Evolutionary conservation across 2,113 vertebrate genomes (phyloP).

Genomic region (Eclectus roratus): DNA sequence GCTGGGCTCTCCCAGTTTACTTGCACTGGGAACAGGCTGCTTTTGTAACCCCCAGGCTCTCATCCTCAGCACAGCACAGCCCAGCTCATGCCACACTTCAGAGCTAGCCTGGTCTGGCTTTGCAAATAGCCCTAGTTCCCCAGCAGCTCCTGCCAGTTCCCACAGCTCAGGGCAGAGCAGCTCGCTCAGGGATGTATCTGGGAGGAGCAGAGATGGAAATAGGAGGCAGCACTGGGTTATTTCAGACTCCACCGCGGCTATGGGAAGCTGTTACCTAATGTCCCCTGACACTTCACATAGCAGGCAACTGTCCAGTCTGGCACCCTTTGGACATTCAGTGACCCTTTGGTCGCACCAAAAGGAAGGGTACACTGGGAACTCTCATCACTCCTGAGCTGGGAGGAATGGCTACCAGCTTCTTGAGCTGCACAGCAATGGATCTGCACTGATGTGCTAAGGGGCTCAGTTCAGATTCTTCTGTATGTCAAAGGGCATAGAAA

Average conservation of each 20-base stretch:
- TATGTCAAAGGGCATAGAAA: not conserved
- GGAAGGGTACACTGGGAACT: not conserved
- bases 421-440: not conserved
- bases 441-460: not conserved
- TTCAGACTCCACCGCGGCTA: not conserved
- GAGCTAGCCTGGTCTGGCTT: not conserved
- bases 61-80: not conserved
- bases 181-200: accelerated
- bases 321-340: not conserved
- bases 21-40: not conserved
- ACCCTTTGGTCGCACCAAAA: not conserved
- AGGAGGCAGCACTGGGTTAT: not conserved
- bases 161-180: not conserved
- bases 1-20: not conserved
- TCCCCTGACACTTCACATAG: not conserved
- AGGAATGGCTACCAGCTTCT: not conserved
- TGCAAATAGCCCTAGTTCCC: not conserved
- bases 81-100: not conserved
- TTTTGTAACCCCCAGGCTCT: not conserved
- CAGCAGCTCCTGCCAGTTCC: not conserved
- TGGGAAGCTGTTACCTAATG: not conserved
- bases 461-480: not conserved
- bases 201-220: not conserved
- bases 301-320: not conserved
- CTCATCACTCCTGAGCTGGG: not conserved